A percentile compares a stretch with the other conserved stretches of the same genome.
Evolutionary conservation across 2,888 invertebrate genomes (phyloP).

Genomic region (Brachyptera putata): DNA sequence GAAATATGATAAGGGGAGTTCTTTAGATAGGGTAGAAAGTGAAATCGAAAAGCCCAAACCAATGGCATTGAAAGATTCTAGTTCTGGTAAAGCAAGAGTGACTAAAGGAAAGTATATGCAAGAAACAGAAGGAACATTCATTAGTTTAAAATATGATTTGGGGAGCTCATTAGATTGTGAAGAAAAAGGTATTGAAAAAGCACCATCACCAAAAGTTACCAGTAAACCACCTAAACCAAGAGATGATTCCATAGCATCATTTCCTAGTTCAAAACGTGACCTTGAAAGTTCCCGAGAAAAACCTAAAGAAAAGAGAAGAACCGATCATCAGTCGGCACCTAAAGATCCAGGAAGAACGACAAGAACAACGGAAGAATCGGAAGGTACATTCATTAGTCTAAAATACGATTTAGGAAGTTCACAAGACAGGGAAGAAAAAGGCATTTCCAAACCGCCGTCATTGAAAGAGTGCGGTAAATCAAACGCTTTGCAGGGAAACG

Average conservation of each 20-base stretch:
- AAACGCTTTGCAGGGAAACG: background rate
- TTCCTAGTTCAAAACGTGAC: background rate
- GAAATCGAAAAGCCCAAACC: background rate
- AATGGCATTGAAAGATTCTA: background rate
- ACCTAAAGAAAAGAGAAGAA: background rate
- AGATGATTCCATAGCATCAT: background rate
- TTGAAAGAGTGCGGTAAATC: slow-evolving; percentile 4
- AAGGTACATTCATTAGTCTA: slow-evolving; percentile 6
- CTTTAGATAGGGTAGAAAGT: background rate
- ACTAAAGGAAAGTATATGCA: background rate
- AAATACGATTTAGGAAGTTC: background rate
- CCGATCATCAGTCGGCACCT: background rate
- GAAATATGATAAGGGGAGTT: background rate
- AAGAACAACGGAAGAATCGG: background rate
- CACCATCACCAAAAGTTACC: background rate
- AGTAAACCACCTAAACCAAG: background rate
- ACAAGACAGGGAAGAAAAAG: background rate
- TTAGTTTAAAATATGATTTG: background rate
- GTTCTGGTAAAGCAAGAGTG: background rate
- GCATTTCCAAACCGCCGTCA: background rate
- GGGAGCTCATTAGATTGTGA: background rate
- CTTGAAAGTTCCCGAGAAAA: background rate
- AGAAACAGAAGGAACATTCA: background rate
- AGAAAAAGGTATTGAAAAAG: background rate
- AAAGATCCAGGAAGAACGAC: background rate